Evolutionary conservation across 2,797 vertebrate genomes (phyloP).

Genomic region (Peromyscus aztecus): DNA sequence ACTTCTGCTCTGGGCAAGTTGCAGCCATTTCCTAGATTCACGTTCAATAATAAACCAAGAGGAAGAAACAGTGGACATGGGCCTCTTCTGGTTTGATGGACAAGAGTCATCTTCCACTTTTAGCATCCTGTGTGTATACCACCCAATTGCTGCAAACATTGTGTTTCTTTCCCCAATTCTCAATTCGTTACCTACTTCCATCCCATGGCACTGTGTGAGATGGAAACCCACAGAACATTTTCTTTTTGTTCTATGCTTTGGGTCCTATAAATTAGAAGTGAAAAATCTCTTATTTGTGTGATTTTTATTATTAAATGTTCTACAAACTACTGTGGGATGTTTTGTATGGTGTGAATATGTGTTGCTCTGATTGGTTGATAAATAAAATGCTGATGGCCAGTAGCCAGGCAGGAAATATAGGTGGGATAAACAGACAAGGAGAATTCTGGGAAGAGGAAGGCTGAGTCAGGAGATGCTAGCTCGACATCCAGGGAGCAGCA

Average conservation of each 20-base stretch:
- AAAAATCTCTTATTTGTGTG: not conserved
- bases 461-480: no score
- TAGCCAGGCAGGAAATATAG: no score
- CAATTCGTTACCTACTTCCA: not conserved
- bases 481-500: no score
- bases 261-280: not conserved
- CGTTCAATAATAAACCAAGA: not conserved
- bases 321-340: not conserved
- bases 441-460: no score
- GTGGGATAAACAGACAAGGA: no score
- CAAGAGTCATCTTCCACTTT: not conserved
- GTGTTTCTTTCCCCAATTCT: not conserved
- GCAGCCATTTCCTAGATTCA: not conserved
- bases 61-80: not conserved
- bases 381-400: no score
- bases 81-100: not conserved
- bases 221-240: not conserved
- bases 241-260: not conserved
- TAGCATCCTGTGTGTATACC: not conserved
- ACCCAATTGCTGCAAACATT: not conserved
- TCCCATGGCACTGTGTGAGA: not conserved
- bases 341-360: no score
- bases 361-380: no score
- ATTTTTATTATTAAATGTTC: conserved; percentile 36
- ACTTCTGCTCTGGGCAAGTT: not conserved